Conservation (phyloP, 2,113 vertebrate genomes). For the Oncorhynchus clarkii region DNA sequence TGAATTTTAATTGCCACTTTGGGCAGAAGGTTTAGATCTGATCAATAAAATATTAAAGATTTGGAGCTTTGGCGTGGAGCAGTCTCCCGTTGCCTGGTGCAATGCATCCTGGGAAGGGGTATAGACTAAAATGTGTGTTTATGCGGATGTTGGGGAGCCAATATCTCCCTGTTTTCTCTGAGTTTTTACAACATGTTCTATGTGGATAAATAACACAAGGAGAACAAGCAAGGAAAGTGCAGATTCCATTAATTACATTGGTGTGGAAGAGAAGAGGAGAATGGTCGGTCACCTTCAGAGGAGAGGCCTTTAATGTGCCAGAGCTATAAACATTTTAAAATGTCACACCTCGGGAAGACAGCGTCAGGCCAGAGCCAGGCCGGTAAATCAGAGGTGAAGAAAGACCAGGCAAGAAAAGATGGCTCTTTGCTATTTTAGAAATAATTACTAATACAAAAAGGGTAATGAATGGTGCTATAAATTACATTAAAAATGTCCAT, state of each 20-base stretch:
- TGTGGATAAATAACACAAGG: slow-evolving; percentile 82
- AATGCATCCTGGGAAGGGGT: slow-evolving; percentile 61
- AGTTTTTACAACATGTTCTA: slow-evolving; percentile 69
- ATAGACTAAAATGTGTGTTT: slow-evolving; percentile 77
- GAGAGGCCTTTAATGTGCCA: slow-evolving; percentile 91
- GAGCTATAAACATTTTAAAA: slow-evolving; percentile 99
- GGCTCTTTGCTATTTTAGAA: slow-evolving; percentile 99
- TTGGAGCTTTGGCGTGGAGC: slow-evolving; percentile 86
- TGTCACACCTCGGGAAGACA: slow-evolving; percentile 98
- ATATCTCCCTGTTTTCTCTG: slow-evolving; percentile 73
- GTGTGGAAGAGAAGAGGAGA: slow-evolving; percentile 75
- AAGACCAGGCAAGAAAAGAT: slow-evolving; percentile 92
- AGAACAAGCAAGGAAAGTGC: slow-evolving; percentile 76
- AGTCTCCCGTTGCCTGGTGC: slow-evolving; percentile 65
- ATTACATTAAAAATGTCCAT: slow-evolving; percentile 95
- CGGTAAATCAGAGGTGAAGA: slow-evolving; percentile 88
- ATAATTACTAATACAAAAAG: slow-evolving; percentile 99
- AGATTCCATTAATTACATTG: slow-evolving; percentile 89
- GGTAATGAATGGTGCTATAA: slow-evolving; percentile 97
- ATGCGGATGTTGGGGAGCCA: slow-evolving; percentile 67
- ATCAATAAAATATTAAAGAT: slow-evolving; percentile 99
- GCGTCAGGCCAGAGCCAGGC: slow-evolving; percentile 84
- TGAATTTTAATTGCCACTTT: slow-evolving; percentile 99
- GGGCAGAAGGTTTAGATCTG: slow-evolving; percentile 99
- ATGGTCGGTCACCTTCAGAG: slow-evolving; percentile 98